Percentiles rank a stretch among this genome's conserved stretches.
These are phyloP conservation scores for Helogale parvula DNA, from an alignment of 2,113 vertebrate genomes.

Conservation along the genomic window DNA sequence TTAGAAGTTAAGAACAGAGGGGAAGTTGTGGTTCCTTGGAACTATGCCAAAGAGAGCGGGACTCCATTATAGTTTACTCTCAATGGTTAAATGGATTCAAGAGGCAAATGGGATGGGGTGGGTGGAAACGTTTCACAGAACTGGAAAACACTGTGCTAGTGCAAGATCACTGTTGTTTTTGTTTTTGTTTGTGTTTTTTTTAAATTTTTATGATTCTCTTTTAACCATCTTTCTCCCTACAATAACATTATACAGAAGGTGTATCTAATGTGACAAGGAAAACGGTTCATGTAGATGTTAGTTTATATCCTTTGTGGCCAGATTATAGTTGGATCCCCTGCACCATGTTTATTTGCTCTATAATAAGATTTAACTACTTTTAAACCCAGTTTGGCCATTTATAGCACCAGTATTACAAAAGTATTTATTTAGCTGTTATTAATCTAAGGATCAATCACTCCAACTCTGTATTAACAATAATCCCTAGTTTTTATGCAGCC, in stretches of 20 bases:
- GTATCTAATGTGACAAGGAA: not conserved
- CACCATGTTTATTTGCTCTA: not conserved
- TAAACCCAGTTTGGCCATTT: not conserved
- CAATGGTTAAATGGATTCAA: not conserved
- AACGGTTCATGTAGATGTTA: not conserved
- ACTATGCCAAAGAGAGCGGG: not conserved
- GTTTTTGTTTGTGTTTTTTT: no score
- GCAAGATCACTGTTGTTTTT: not conserved
- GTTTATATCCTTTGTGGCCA: not conserved
- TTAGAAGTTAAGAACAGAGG: not conserved
- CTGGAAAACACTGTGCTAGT: not conserved
- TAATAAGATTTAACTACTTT: conserved; percentile 22
- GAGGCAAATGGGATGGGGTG: not conserved
- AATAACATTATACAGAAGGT: not conserved
- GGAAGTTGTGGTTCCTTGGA: not conserved
- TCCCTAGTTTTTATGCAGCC: conserved; percentile 38
- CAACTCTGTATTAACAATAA: conserved; percentile 48
- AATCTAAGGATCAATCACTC: conserved; percentile 51
- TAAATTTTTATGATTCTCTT: not conserved
- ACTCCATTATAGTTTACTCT: not conserved
- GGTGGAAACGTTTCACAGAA: not conserved
- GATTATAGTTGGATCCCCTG: not conserved
- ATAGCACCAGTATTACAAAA: not conserved
- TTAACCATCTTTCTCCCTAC: not conserved
- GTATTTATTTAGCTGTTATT: conserved; percentile 54